These are phyloP conservation scores for Enteromius paludinosus DNA, from an alignment of 2,797 vertebrate species.

Conservation along the genomic window DNA sequence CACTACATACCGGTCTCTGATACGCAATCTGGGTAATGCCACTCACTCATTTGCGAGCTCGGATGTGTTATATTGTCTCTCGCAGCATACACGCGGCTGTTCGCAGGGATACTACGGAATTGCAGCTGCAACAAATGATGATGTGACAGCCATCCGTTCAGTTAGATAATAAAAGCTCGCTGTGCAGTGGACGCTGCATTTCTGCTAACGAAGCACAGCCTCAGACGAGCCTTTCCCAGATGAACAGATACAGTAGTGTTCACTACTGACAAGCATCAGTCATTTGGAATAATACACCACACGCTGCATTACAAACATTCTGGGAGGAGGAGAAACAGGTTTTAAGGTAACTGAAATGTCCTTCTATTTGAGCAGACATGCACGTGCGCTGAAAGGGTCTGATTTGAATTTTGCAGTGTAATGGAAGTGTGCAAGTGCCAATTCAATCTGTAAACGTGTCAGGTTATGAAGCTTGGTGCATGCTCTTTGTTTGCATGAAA, in stretches of 20 bases:
- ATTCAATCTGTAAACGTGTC: background rate
- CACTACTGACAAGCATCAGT: slow-evolving; percentile 38
- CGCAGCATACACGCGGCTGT: slow-evolving; percentile 46
- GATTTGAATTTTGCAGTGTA: background rate
- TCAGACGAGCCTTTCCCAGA: slow-evolving; percentile 32
- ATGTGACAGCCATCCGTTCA: slow-evolving; percentile 38
- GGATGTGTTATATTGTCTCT: slow-evolving; percentile 33
- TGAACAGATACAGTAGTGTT: slow-evolving; percentile 25
- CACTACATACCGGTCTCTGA: slow-evolving; percentile 17
- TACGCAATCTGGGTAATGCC: slow-evolving; percentile 56
- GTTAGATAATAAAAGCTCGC: slow-evolving; percentile 49
- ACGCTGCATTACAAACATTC: slow-evolving; percentile 7
- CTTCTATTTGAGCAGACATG: background rate
- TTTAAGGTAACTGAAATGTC: slow-evolving; percentile 32
- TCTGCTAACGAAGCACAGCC: slow-evolving; percentile 56
- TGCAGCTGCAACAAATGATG: slow-evolving; percentile 52
- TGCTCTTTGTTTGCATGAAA: background rate
- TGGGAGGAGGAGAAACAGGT: slow-evolving; percentile 3
- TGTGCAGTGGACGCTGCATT: slow-evolving; percentile 57
- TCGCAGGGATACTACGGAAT: slow-evolving; percentile 32
- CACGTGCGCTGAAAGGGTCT: slow-evolving; percentile 2
- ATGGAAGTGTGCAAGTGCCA: background rate
- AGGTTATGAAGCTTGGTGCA: background rate
- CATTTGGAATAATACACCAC: slow-evolving; percentile 41
- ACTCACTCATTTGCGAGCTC: slow-evolving; percentile 60